These are phyloP conservation scores for Trachemys scripta DNA, from an alignment of 2,113 vertebrate species.

Conservation along the genomic window DNA sequence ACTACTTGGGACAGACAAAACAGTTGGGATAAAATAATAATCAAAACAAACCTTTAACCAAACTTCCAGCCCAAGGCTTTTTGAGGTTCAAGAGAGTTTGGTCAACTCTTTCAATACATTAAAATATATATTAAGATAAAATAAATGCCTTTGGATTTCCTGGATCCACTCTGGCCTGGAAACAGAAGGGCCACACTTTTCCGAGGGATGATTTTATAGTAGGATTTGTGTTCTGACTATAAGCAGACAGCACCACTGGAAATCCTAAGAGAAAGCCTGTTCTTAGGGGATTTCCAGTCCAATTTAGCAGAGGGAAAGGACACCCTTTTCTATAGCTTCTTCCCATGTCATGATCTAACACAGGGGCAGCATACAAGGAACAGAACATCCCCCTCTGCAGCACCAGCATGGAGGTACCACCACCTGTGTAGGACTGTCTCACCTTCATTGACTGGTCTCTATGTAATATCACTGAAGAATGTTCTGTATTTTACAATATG, in stretches of 20 bases:
- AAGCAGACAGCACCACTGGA: background rate
- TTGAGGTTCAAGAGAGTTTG: background rate
- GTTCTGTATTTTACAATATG: background rate
- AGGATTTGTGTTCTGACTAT: background rate
- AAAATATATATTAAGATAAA: background rate
- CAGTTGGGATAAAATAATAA: background rate
- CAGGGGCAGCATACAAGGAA: background rate
- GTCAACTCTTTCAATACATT: background rate
- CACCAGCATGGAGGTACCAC: background rate
- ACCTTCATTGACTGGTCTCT: background rate
- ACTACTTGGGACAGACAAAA: background rate
- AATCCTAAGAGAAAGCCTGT: background rate
- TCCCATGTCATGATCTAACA: background rate
- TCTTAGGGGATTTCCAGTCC: background rate
- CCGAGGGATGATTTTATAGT: background rate
- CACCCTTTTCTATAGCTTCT: background rate
- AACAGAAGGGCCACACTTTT: background rate
- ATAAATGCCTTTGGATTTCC: background rate
- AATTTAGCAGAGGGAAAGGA: background rate
- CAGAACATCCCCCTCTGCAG: background rate
- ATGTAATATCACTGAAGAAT: background rate
- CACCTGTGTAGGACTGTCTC: background rate
- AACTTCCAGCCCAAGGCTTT: background rate
- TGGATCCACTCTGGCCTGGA: background rate
- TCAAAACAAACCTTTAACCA: background rate